Evolutionary conservation across 2,113 vertebrate genomes (phyloP).

Genomic region (Tamias sibiricus): DNA sequence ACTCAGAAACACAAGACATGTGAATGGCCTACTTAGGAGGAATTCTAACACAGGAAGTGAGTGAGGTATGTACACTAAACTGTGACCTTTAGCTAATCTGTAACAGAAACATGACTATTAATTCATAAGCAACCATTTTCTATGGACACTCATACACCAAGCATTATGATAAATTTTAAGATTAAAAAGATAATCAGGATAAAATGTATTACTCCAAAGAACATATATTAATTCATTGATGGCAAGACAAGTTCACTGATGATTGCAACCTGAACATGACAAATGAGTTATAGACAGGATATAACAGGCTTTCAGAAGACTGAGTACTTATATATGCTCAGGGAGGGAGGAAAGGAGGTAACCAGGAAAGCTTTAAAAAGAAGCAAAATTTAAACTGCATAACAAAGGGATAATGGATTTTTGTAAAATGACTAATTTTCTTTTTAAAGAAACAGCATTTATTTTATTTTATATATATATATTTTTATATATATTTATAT

Average conservation of each 20-base stretch:
- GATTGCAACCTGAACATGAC: neutral
- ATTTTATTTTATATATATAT: too few relatives aligned
- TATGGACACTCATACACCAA: fast-evolving
- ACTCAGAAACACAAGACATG: neutral
- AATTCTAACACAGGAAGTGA: neutral
- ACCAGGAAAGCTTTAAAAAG: neutral
- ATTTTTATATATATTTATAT: too few relatives aligned
- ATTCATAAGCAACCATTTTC: neutral
- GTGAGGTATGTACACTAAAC: neutral
- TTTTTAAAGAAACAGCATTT: too few relatives aligned
- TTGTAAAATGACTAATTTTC: neutral
- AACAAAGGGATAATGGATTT: neutral
- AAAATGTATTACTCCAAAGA: neutral
- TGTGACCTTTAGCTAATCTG: neutral
- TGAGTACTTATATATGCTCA: neutral
- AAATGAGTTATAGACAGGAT: neutral
- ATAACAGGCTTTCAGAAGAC: fast-evolving
- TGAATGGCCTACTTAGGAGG: neutral
- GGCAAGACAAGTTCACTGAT: neutral
- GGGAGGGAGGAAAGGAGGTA: neutral
- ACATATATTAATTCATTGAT: neutral
- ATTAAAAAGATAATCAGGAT: neutral
- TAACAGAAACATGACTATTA: neutral
- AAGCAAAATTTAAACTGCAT: neutral
- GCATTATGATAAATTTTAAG: neutral